These are phyloP conservation scores for Coelinius sp. DNA, from an alignment of 2,888 invertebrate genomes.

Conservation along the genomic window DNA sequence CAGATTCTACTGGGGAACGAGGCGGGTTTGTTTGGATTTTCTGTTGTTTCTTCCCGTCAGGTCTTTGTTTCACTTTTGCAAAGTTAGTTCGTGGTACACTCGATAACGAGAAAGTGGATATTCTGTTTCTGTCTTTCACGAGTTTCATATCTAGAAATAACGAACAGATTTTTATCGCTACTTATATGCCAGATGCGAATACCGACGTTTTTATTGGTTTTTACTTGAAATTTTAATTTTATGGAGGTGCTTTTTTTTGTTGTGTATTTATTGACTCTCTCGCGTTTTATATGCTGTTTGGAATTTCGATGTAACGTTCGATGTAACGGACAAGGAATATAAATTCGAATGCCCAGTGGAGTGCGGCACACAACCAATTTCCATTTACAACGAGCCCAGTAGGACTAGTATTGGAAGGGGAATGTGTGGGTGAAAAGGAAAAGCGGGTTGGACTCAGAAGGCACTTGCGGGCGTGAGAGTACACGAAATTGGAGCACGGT, in stretches of 20 bases:
- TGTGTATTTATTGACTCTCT: constrained; percentile 10
- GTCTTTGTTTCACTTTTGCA: background rate
- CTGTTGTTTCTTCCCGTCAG: background rate
- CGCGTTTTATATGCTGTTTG: constrained; percentile 5
- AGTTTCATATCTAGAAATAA: constrained; percentile 12
- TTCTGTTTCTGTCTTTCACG: background rate
- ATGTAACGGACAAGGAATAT: background rate
- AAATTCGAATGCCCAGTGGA: constrained; percentile 9
- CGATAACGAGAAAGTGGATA: constrained; percentile 17
- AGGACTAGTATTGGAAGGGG: background rate
- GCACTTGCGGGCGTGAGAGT: constrained; percentile 1
- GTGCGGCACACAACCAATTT: constrained; percentile 25
- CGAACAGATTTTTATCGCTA: background rate
- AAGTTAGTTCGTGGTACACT: background rate
- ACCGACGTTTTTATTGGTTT: constrained; percentile 14
- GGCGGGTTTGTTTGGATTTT: constrained; percentile 9
- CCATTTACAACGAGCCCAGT: constrained; percentile 20
- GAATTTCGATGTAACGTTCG: background rate
- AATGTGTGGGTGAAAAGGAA: background rate
- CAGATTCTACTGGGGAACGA: constrained; percentile 30
- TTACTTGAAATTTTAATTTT: background rate
- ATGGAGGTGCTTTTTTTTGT: background rate
- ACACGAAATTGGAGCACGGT: constrained; percentile 16
- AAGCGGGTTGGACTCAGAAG: background rate
- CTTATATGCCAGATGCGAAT: background rate